A percentile compares a stretch with the other conserved stretches of the same genome.
Conservation (phyloP, 1,140 invertebrate genomes). For the Akabosia matsudoensis region DNA sequence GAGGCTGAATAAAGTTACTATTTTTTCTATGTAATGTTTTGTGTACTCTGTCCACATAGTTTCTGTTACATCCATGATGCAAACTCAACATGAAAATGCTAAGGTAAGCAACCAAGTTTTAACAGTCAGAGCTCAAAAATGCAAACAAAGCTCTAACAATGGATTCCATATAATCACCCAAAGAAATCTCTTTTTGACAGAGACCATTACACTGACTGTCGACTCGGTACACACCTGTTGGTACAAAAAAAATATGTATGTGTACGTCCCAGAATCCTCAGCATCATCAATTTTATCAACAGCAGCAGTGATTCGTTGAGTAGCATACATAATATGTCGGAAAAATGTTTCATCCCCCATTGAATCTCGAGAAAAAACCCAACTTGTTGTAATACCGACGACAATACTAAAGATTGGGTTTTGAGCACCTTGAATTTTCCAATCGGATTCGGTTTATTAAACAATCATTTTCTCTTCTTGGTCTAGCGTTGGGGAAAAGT, state of each 20-base stretch:
- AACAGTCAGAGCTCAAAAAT: background rate
- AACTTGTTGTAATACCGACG: background rate
- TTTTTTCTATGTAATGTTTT: background rate
- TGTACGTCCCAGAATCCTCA: background rate
- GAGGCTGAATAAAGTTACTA: background rate
- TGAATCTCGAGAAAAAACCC: background rate
- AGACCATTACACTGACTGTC: background rate
- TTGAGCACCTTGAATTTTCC: background rate
- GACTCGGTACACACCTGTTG: slow-evolving; percentile 4
- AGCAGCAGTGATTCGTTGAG: background rate
- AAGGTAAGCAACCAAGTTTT: background rate
- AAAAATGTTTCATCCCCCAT: background rate
- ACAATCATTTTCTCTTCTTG: background rate
- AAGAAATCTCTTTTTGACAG: background rate
- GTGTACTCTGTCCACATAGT: background rate
- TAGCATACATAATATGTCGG: background rate
- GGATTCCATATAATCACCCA: background rate
- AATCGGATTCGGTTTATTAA: background rate
- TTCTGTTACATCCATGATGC: background rate
- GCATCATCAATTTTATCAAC: background rate
- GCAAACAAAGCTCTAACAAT: background rate
- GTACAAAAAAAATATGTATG: too few relatives aligned
- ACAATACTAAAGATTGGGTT: background rate
- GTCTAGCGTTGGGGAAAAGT: too few relatives aligned
- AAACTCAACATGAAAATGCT: background rate